Percentiles rank a stretch among this genome's conserved stretches.
Evolutionary conservation across 2,113 vertebrate genomes (phyloP).

Genomic region (Tor tambroides): DNA sequence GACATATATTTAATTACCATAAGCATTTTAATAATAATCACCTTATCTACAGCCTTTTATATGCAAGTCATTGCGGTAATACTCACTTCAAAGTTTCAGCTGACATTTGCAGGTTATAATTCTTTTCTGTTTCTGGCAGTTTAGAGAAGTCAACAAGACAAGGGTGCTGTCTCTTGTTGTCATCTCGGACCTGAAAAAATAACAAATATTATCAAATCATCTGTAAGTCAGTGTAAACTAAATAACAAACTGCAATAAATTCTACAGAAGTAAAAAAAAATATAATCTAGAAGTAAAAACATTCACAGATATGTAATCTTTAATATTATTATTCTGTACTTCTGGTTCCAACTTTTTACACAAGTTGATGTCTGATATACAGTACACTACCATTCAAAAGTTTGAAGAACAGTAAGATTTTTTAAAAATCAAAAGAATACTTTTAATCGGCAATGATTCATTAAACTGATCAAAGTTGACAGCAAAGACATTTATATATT

Average conservation of each 20-base stretch:
- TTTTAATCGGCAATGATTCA: too few relatives aligned
- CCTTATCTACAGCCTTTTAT: constrained; percentile 55
- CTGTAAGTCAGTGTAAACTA: too few relatives aligned
- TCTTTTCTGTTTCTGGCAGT: constrained; percentile 96
- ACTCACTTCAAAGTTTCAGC: constrained; percentile 97
- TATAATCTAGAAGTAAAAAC: background rate
- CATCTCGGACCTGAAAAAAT: constrained; percentile 87
- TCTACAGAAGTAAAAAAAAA: background rate
- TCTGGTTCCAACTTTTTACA: background rate
- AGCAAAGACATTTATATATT: too few relatives aligned
- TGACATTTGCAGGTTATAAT: constrained; percentile 98
- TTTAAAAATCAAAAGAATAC: too few relatives aligned
- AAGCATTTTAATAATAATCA: constrained; percentile 61
- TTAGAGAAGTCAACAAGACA: constrained; percentile 96
- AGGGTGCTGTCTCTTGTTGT: constrained; percentile 98
- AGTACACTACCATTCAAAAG: background rate
- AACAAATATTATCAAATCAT: background rate
- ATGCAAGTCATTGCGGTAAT: background rate
- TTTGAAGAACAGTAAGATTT: too few relatives aligned
- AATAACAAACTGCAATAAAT: background rate
- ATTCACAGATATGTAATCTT: background rate
- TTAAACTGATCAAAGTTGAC: too few relatives aligned
- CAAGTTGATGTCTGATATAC: background rate
- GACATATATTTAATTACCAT: constrained; percentile 58
- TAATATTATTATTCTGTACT: too few relatives aligned